Percentiles rank a stretch among this genome's conserved stretches.
These are phyloP conservation scores for Embiotoca jacksoni DNA, from an alignment of 2,113 vertebrate genomes.

Conservation along the genomic window DNA sequence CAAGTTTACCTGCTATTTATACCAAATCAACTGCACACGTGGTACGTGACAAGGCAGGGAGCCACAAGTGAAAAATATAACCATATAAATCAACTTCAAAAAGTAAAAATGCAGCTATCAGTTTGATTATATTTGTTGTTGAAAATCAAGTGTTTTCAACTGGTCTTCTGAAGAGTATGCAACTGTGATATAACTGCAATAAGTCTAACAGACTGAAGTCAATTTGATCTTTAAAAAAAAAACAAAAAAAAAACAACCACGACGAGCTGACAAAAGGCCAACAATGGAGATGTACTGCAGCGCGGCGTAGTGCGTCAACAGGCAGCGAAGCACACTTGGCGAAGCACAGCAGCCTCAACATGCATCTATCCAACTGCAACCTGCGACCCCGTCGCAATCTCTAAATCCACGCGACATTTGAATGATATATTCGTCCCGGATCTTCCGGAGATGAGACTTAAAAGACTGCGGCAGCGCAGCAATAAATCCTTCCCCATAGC, in stretches of 20 bases:
- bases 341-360: constrained; percentile 41
- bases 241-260: background rate
- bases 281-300: constrained; percentile 4
- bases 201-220: constrained; percentile 26
- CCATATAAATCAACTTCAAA: background rate
- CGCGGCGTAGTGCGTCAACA: constrained; percentile 1
- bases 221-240: constrained; percentile 19
- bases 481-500: constrained; percentile 44
- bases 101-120: too few relatives aligned
- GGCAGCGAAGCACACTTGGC: background rate
- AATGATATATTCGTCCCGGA: constrained; percentile 64
- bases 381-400: constrained; percentile 45
- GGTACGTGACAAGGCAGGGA: background rate
- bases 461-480: constrained; percentile 14
- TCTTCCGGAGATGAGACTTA: constrained; percentile 37
- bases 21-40: too few relatives aligned
- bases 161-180: background rate
- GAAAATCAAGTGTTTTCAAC: too few relatives aligned
- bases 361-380: constrained; percentile 32
- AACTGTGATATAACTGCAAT: constrained; percentile 15
- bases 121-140: too few relatives aligned
- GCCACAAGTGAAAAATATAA: background rate
- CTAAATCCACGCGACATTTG: constrained; percentile 71
- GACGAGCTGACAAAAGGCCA: constrained; percentile 7
- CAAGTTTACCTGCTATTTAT: too few relatives aligned